Conservation (phyloP, 2,888 invertebrate genomes). For the Formica aserva region DNA sequence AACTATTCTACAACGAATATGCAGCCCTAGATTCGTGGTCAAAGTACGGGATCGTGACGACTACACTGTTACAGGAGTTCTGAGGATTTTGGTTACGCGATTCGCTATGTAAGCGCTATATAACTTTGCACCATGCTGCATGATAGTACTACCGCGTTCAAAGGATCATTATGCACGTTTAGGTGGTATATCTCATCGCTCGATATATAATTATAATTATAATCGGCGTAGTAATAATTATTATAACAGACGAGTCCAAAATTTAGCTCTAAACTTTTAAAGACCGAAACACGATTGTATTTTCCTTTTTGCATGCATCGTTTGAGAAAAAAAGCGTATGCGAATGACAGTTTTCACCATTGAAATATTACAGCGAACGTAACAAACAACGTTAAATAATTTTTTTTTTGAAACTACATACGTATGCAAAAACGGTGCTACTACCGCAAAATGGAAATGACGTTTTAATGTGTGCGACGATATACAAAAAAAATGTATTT, state of each 20-base stretch:
- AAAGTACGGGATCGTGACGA: conserved; percentile 40
- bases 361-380: conserved; percentile 17
- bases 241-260: neutral
- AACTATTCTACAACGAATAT: conserved; percentile 21
- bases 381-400: conserved; percentile 16
- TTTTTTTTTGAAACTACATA: conserved; percentile 12
- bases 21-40: conserved; percentile 12
- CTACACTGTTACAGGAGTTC: conserved; percentile 23
- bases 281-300: neutral
- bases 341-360: conserved; percentile 10
- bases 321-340: conserved; percentile 31
- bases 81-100: conserved; percentile 42
- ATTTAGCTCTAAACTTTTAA: neutral
- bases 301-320: neutral
- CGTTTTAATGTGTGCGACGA: conserved; percentile 26
- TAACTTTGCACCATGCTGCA: conserved; percentile 29
- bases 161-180: conserved; percentile 21
- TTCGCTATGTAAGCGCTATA: conserved; percentile 26
- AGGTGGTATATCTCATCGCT: neutral
- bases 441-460: neutral
- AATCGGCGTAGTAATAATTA: neutral
- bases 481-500: conserved; percentile 12
- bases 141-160: conserved; percentile 16
- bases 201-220: conserved; percentile 22
- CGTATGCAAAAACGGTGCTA: neutral